Evolutionary conservation across 2,797 vertebrate species (phyloP), one percentile per base, ranked within the genome.

Genomic region (Gymnoscopelus microlampas): DNA sequence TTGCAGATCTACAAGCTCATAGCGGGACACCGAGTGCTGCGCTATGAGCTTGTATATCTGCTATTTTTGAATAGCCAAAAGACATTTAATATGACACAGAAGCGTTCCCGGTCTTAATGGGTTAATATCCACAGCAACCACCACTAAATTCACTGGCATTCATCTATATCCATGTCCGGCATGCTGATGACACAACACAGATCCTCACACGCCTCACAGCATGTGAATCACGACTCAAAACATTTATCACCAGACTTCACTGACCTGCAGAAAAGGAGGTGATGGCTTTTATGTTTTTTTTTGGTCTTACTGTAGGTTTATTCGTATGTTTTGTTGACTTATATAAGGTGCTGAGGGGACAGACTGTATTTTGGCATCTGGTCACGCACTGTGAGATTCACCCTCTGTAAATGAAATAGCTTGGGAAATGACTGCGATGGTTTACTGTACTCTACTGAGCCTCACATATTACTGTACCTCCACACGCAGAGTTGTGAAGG

Each of bases 181-280:
- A 90, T 89, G 71, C 74, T 66, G 70, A 81, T 32, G 10, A 14
- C 74, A 84, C 80, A 59, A 39, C 49, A 72, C n/a, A 48, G 14
- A 48, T 26, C n/a, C n/a, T n/a, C 29, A 59, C 47, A 23, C 55
- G 35, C 53, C n/a, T 63, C 13, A 29, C 53, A 85, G 87, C 87
- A 88, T 89, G 87, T 50, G 51, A 67, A 68, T 79, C 47, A 48
- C 75, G 69, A 76, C 75, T 81, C 84, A 76, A 75, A 82, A 81
- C 75, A 1, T 35, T 35, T 6, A 35, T 76, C 39, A 53, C 39
- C 57, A 53, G 54, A 50, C 14, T 39, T 4, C 15, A 14, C 24
- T 59, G 53, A 76, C 70, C 32, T 68, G 14, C 32, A 35, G 65
- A 29, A 11, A 61, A 5, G 44, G 48, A 60, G 60, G 74, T 61